Evolutionary conservation across 2,888 invertebrate species (phyloP), one percentile per base, ranked within the genome.

Genomic region (Leuctra nigra): DNA sequence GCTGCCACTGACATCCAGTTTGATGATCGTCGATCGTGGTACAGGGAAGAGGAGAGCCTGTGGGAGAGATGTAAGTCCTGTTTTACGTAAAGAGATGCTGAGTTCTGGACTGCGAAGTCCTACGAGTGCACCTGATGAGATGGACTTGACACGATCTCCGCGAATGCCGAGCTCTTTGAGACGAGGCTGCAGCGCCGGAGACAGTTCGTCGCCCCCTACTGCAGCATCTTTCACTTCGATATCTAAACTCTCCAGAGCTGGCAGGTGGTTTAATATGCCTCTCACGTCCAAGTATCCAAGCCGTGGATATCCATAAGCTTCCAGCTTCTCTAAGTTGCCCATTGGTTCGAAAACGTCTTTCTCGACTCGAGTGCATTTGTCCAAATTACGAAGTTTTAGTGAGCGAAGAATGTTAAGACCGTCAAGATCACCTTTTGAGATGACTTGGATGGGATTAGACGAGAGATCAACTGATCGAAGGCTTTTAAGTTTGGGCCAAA

Each of bases 261-360:
- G 79, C 65, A 92, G 73, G 62, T 83, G 77, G 63, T 85, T 83
- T n/a, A 93, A 72, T 25, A 92, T 80, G 1, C 91, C 91, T 66
- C 87, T 85, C n/a, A 91, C 80, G 70, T 93, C 92, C 60, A 91
- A 77, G 66, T 91, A 91, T 1, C 91, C 91, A 22, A 93, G 68
- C 64, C 86, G 80, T 0, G 91, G 91, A 67, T 85, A 86, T 50
- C 85, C 83, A 66, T 83, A 86, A 0, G 90, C 84, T 61, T 84
- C 77, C 7, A 94, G 68, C 54, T 78, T 76, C 0, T 82, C 78
- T 54, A 94, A 71, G 69, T 87, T 87, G 1, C 81, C 78, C 4
- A 92, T 70, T 11, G 82, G 72, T 65, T 82, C 84, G 63, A 93
- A 90, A 0, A 90, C 86, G 63, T 81, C 84, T 69, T 88, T 89